Evolutionary conservation across 2,888 invertebrate species (phyloP).

Genomic region (Rhabditoides inermis): DNA sequence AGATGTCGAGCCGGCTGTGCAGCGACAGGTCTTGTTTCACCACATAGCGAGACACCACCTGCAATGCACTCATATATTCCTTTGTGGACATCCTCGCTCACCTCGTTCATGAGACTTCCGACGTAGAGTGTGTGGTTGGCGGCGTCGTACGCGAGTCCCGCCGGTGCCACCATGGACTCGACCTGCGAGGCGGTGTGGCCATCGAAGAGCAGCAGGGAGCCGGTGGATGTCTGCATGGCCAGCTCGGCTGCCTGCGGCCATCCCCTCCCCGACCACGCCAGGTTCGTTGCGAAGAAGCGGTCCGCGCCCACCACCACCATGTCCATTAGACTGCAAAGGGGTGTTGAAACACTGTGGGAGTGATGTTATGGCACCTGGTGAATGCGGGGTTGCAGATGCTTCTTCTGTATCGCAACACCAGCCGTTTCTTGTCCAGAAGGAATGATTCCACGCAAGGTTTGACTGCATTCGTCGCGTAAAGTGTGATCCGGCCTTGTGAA

Average conservation of each 20-base stretch:
- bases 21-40: slow-evolving; percentile 30
- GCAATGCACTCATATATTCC: slow-evolving; percentile 11
- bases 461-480: too few species aligned
- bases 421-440: slow-evolving; percentile 21
- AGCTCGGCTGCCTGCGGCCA: slow-evolving; percentile 26
- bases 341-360: slow-evolving; percentile 1
- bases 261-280: slow-evolving; percentile 24
- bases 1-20: slow-evolving; percentile 25
- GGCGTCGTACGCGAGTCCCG: slow-evolving; percentile 32
- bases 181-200: slow-evolving; percentile 23
- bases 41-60: slow-evolving; percentile 33
- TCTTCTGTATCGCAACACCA: slow-evolving; percentile 27
- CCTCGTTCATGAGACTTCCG: slow-evolving; percentile 32
- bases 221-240: slow-evolving; percentile 22
- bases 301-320: slow-evolving; percentile 42
- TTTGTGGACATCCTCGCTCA: too few species aligned
- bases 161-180: slow-evolving; percentile 25
- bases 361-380: slow-evolving; percentile 10
- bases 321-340: slow-evolving; percentile 31
- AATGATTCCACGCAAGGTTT: slow-evolving; percentile 37
- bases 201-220: slow-evolving; percentile 38
- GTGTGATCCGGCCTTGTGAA: slow-evolving; percentile 26
- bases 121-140: slow-evolving; percentile 32
- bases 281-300: slow-evolving; percentile 39
- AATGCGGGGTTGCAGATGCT: slow-evolving; percentile 26